Base-by-base conservation (phyloP, 1,140 invertebrate species). In the Aricia agestis region DNA sequence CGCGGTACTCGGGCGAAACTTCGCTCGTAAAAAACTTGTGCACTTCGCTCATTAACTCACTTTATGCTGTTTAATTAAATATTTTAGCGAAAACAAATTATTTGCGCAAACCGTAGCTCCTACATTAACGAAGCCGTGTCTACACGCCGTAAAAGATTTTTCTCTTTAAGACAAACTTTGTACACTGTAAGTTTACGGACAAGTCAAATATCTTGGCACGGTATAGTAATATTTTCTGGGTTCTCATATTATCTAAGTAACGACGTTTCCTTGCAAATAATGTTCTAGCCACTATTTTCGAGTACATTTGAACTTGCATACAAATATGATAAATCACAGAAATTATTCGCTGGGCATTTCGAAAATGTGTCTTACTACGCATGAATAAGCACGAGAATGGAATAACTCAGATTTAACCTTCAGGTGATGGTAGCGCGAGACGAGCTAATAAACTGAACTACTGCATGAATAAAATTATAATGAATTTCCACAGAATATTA, bases 391-490 rank as follows among this genome's bases (percentile, higher is more conserved):
- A 57, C 18, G 31, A 25, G 19, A 63, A 63, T 63, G 59, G 59
- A 18, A 19, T 63, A 7, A 63, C 9, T 63, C 25, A 59, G n/a
- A 9, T 25, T 52, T 52, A 52, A 52, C 59, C 17, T 19, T 19
- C 59, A 19, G 45, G 45, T 52, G 45, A 52, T 52, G 45, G 45
- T 52, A 52, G 45, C 25, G 45, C 41, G 66, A 74, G 66, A 70
- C 63, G 66, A 67, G 72, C 72, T 71, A 71, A 74, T 71, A 71
- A 74, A 74, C 69, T 67, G 66, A 80, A 71, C 74, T 76, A 68
- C 68, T 76, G 76, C 73, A 85, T 87, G 83, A 85, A 87, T 87
- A 87, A 86, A 87, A 84, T 86, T 78, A 86, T 85, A 82, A 87
- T 87, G 82, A 86, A 87, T 86, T 85, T 79, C 79, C 75, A 71